These are phyloP conservation scores for Camptogramma bilineatum DNA, from an alignment of 2,888 invertebrate genomes.

Conservation along the genomic window DNA sequence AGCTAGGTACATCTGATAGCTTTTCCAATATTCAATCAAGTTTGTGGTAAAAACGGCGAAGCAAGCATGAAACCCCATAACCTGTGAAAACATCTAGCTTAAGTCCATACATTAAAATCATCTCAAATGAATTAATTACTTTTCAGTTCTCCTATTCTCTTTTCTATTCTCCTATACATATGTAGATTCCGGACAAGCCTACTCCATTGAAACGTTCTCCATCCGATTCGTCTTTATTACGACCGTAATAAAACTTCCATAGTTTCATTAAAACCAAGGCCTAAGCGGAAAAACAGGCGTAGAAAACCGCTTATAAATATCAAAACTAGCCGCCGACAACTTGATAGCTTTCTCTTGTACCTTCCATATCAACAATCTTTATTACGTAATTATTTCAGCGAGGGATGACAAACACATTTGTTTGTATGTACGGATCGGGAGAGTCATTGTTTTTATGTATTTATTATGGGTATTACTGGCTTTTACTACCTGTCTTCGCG, in stretches of 20 bases:
- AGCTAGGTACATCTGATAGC: no score
- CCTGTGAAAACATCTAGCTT: no score
- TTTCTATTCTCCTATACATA: no score
- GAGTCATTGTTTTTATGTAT: constrained; percentile 28
- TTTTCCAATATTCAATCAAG: no score
- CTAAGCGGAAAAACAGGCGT: constrained; percentile 23
- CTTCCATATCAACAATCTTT: constrained; percentile 56
- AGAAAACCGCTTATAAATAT: constrained; percentile 34
- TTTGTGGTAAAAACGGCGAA: no score
- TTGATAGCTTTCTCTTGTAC: constrained; percentile 59
- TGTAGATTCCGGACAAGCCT: no score
- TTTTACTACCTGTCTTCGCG: constrained; percentile 8
- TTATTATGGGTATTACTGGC: constrained; percentile 5
- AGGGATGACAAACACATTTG: constrained; percentile 51
- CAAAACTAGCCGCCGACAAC: constrained; percentile 35
- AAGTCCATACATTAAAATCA: no score
- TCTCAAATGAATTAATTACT: no score
- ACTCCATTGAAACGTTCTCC: not conserved
- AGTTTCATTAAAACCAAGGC: not conserved
- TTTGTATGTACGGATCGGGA: constrained; percentile 27
- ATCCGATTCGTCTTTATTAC: not conserved
- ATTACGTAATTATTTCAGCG: constrained; percentile 57
- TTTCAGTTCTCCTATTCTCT: no score
- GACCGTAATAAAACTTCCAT: not conserved
- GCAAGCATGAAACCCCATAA: no score